phyloP scores from a whole-genome alignment of 1,140 invertebrate genomes.

The Pseudomyrmex concolor region DNA sequence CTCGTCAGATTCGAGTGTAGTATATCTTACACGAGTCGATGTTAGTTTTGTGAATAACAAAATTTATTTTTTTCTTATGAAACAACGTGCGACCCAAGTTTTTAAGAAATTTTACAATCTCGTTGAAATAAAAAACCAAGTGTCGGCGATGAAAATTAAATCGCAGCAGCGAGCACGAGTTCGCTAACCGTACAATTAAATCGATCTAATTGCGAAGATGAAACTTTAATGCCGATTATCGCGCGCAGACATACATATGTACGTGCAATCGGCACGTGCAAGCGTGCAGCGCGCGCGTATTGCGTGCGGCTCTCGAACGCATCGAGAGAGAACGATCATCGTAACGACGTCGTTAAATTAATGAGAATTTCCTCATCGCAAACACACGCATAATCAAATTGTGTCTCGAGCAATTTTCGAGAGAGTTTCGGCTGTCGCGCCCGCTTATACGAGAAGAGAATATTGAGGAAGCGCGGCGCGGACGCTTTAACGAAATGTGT shows the following conservation, averaged over 20 bases:
- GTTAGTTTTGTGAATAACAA: too few relatives aligned
- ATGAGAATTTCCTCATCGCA: background rate
- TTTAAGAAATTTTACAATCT: too few relatives aligned
- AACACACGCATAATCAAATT: background rate
- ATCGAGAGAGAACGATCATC: background rate
- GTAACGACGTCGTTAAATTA: conserved; percentile 17
- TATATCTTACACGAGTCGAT: too few relatives aligned
- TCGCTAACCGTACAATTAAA: background rate
- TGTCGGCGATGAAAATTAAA: background rate
- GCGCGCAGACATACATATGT: background rate
- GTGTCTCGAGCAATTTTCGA: conserved; percentile 1
- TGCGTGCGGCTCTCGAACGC: background rate
- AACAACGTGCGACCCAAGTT: too few relatives aligned
- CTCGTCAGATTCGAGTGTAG: too few relatives aligned
- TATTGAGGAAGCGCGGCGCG: background rate
- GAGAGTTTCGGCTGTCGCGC: conserved; percentile 11
- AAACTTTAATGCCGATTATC: conserved; percentile 11
- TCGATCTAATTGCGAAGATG: conserved; percentile 22
- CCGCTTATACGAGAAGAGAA: background rate
- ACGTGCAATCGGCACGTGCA: conserved; percentile 5
- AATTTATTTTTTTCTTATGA: too few relatives aligned
- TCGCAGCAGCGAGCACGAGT: background rate
- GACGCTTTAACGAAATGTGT: background rate
- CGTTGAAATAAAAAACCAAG: background rate
- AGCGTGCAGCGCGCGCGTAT: background rate